Percentiles rank a stretch among this genome's conserved stretches.
These are phyloP conservation scores for Astropecten irregularis DNA, from an alignment of 53 echinoderm and acorn worm species.

Conservation along the genomic window DNA sequence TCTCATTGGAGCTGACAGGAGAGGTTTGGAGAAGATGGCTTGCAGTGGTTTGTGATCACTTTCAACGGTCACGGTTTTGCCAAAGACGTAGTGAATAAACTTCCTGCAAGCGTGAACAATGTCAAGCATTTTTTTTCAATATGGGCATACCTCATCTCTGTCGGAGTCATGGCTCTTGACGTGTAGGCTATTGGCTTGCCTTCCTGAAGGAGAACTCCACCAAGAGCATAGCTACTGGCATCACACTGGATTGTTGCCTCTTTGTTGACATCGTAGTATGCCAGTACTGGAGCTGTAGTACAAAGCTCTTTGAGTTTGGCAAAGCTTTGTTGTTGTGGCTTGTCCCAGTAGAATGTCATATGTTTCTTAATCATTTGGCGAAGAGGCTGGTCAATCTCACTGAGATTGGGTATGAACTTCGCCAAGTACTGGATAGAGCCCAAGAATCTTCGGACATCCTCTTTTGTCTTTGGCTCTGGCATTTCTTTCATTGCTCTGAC, in stretches of 20 bases:
- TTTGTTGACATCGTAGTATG: slow-evolving; percentile 58
- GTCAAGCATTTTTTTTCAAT: slow-evolving; percentile 75
- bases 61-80: slow-evolving; percentile 25
- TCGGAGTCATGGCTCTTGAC: slow-evolving; percentile 55
- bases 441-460: too few relatives aligned
- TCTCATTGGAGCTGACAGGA: slow-evolving; percentile 7
- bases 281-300: too few relatives aligned
- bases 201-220: slow-evolving; percentile 66
- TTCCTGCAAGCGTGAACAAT: slow-evolving; percentile 61
- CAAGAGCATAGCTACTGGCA: slow-evolving; percentile 71
- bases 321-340: slow-evolving; percentile 53
- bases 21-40: slow-evolving; percentile 10
- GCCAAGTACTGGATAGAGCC: too few relatives aligned
- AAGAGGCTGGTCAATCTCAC: too few relatives aligned
- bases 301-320: slow-evolving; percentile 58
- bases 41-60: slow-evolving; percentile 70
- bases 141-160: slow-evolving; percentile 65
- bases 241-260: slow-evolving; percentile 66
- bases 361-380: slow-evolving; percentile 54
- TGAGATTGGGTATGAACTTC: too few relatives aligned
- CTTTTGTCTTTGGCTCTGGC: too few relatives aligned
- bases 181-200: too few relatives aligned
- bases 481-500: too few relatives aligned
- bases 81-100: slow-evolving; percentile 67
- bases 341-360: slow-evolving; percentile 50